Evolutionary conservation across 2,888 invertebrate genomes (phyloP), one percentile per base, ranked within the genome.

Genomic region (Petrolisthes manimaculis): DNA sequence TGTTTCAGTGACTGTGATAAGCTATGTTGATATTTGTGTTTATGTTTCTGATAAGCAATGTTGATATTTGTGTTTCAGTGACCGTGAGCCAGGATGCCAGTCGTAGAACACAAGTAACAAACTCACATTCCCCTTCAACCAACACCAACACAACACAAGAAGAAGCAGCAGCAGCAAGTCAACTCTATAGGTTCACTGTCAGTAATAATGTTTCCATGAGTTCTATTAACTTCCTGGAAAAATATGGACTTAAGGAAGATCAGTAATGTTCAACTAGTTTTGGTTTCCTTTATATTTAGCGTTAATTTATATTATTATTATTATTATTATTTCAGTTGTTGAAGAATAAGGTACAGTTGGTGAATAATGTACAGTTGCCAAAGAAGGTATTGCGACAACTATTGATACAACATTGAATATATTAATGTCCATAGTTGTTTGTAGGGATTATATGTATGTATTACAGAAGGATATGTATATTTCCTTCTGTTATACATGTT

Each of bases 181-280:
- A 80, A n/a, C 56, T 80, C 12, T 56, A 55, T 55, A 80, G 56
- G 56, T 18, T 80, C 12, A 80, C 12, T 24, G 18, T 69, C 55
- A 74, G 37, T 37, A 83, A 77, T 14, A 75, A 82, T 55, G 74
- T 86, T 78, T 86, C 86, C n/a, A 77, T 86, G 2, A 74, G 82
- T 12, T 83, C 86, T 12, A 77, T 53, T 37, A 82, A 86, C 67
- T 86, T 86, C 18, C 67, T 86, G 0, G 77, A 79, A n/a, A 86
- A 83, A 67, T 86, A 86, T 78, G 83, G 83, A 56, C n/a, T 86
- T 9, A 71, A 86, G 14, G 82, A 77, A 14, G 82, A 86, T 55
- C 82, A 61, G 54, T 61, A 61, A 3, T 1, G 12, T 12, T 12
- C 61, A 61, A 61, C 18, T 12, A 12, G 9, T 61, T 12, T 14